A percentile compares a stretch with the other conserved stretches of the same genome.
phyloP scores from a whole-genome alignment of 2,113 vertebrate species.

The Pheucticus melanocephalus region DNA sequence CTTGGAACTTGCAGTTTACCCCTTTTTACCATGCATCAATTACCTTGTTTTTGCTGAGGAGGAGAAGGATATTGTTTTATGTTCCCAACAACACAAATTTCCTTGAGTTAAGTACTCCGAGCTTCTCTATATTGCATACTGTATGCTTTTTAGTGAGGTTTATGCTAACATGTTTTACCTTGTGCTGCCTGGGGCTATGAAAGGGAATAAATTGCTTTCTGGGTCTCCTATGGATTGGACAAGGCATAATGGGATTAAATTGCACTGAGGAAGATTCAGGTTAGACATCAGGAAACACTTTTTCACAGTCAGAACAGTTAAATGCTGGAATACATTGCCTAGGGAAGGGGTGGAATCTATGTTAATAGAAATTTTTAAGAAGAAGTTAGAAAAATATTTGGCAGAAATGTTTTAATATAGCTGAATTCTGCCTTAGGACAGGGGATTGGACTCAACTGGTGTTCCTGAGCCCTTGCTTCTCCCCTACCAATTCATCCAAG shows the following conservation, averaged over 20 bases:
- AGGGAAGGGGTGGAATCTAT: conserved; percentile 49
- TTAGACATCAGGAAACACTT: conserved; percentile 53
- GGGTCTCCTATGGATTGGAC: conserved; percentile 4
- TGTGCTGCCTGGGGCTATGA: conserved; percentile 44
- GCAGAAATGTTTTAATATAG: conserved; percentile 47
- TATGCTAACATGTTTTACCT: conserved; percentile 29
- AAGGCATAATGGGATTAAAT: conserved; percentile 31
- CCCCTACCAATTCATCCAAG: not conserved
- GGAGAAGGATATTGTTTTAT: not conserved
- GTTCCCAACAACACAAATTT: not conserved
- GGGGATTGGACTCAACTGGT: conserved; percentile 13
- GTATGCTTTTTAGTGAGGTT: not conserved
- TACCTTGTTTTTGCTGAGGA: not conserved
- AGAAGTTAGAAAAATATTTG: conserved; percentile 34
- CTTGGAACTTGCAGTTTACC: not conserved
- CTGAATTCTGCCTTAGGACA: conserved; percentile 43
- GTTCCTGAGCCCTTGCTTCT: not conserved
- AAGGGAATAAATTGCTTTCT: conserved; percentile 32
- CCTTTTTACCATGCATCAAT: not conserved
- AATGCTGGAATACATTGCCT: conserved; percentile 51
- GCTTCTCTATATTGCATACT: not conserved
- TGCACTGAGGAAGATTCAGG: not conserved
- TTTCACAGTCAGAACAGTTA: conserved; percentile 19
- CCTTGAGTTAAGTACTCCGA: not conserved
- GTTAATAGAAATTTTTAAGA: conserved; percentile 45